Evolutionary conservation across 2,888 invertebrate species (phyloP), one percentile per base, ranked within the genome.

Genomic region (Panorpa germanica): DNA sequence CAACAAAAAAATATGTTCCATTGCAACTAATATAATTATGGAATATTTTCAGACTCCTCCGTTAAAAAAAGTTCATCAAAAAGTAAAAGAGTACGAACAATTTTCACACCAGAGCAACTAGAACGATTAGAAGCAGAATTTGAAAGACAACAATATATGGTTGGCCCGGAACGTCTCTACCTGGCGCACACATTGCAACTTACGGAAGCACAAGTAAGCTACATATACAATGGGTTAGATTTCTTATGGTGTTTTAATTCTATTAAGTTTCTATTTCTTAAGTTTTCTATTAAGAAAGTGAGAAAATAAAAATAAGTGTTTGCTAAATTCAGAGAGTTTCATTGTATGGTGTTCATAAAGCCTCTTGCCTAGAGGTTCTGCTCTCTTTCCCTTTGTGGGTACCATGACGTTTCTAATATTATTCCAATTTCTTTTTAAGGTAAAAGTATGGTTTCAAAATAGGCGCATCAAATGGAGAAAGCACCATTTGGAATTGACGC

Each of bases 121-220:
- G 93, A 95, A 50, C 60, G 88, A 40, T 59, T 95, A 31, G 93
- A 95, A 48, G 80, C 82, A 0, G 93, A 93, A 58, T 95, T 95
- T 46, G 88, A 91, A 43, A 57, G 90, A 21, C 93, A 93, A 45
- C 93, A 95, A 53, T 95, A 95, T 57, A 93, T 95, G 93, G 93
- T 95, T 8, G 93, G 93, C 0, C 91, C 90, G 0, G 93, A 93
- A 54, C 59, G 93, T 35, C 65, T 88, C 4, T 91, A 91, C 53
- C 59, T 95, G 32, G 95, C 95, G 0, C 78, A 83, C 38, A 77
- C 83, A 0, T 55, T 88, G 27, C 76, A 81, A 41, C 61, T 90
- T 20, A 83, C 85, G 0, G 88, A 88, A 49, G 85, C 85, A 4
- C 86, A 88, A 65, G 85, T 82, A 40, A 57, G 52, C 35, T 47